These are phyloP conservation scores for Solenopsis invicta DNA, from an alignment of 1,140 invertebrate species.

Conservation along the genomic window DNA sequence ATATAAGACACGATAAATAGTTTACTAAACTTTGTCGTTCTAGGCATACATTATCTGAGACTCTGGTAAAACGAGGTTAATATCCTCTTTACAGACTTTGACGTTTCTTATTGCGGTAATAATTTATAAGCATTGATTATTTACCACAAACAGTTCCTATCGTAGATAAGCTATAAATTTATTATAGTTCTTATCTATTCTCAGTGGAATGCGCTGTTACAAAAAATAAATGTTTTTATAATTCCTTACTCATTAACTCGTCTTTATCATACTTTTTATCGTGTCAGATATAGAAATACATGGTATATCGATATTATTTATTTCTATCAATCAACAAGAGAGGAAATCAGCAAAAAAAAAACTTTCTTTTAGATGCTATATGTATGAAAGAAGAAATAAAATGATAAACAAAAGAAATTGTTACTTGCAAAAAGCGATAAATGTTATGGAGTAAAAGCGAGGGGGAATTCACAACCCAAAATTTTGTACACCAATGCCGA, in stretches of 20 bases:
- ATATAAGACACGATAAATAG: neutral
- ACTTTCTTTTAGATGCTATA: neutral
- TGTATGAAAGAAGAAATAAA: neutral
- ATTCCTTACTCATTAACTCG: neutral
- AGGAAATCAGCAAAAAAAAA: neutral
- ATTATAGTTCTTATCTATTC: neutral
- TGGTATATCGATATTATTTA: neutral
- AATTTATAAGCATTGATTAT: constrained; percentile 68
- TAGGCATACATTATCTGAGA: constrained; percentile 22
- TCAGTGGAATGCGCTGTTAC: neutral
- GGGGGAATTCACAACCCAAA: too few species aligned
- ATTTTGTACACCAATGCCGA: too few species aligned
- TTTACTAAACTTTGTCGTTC: constrained; percentile 25
- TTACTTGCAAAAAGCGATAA: neutral
- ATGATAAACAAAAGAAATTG: neutral
- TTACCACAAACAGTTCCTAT: constrained; percentile 45
- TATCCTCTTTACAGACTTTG: constrained; percentile 77
- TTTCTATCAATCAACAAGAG: neutral
- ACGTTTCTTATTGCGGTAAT: constrained; percentile 67
- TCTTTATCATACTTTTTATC: neutral
- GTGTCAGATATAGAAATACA: neutral
- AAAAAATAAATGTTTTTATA: neutral
- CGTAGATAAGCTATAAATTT: constrained; percentile 29
- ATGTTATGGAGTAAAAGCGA: constrained; percentile 33
- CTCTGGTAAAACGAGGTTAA: constrained; percentile 76